Evolutionary conservation across 2,888 invertebrate species (phyloP), one percentile per base, ranked within the genome.

Genomic region (Sarcophaga rosellei): DNA sequence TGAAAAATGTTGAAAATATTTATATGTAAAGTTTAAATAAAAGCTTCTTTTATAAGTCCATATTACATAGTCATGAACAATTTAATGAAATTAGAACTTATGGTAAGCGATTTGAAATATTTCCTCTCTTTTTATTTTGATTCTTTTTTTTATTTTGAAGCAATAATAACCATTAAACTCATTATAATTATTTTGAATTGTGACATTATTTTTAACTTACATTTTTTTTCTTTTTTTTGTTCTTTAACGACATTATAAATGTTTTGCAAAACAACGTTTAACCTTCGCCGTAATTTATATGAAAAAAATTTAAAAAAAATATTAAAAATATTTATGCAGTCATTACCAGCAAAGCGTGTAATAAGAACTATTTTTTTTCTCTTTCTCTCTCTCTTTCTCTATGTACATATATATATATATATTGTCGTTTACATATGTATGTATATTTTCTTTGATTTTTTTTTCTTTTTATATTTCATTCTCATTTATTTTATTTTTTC

Each of bases 71-170:
- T 73, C 44, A 89, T 89, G 89, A 88, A 86, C 84, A 92, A 92
- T 89, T 88, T 92, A 88, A 88, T 90, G 57, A 92, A 92, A 90
- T 86, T 92, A 88, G 92, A 92, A 89, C 91, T 91, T 89, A 90
- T 92, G 92, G 92, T 92, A 89, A 89, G 90, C 77, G 20, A 23
- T 62, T 11, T 8, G 4, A 12, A 2, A 20, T 47, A 47, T 15
- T 53, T 15, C 15, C 25, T 11, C 3, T 15, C 45, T 68, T 11
- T n/a, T 4, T 15, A 20, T 53, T 45, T 25, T 25, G 3, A 57
- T 44, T 15, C 35, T 62, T 62, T 17, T 44, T 35, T 10, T 35
- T 35, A 35, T 35, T 35, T 35, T 35, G 35, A 8, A 10, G 10
- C 35, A 35, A 35, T 35, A 35, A 35, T 35, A 35, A 10, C 35